A percentile compares a stretch with the other conserved stretches of the same genome.
Conservation (phyloP, 2,888 invertebrate species). For the Meteorus cinctellus region DNA sequence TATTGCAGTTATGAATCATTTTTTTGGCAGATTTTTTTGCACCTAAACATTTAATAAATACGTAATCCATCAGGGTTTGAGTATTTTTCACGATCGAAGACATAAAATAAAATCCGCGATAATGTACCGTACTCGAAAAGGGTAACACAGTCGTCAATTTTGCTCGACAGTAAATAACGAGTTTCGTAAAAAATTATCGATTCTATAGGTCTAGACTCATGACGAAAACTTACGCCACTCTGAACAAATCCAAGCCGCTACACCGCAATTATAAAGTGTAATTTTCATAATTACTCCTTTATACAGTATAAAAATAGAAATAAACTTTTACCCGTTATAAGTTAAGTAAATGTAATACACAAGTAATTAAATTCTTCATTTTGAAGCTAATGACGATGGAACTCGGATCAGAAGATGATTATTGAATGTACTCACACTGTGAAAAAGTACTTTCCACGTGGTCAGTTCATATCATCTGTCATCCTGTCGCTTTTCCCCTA, state of each 20-base stretch:
- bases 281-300: background rate
- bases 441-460: background rate
- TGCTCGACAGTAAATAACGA: background rate
- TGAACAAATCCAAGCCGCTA: background rate
- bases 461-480: constrained; percentile 9
- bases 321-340: background rate
- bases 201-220: background rate
- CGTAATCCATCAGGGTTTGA: background rate
- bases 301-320: background rate
- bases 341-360: background rate
- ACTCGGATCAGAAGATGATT: background rate
- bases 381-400: background rate
- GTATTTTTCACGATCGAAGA: background rate
- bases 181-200: background rate
- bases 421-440: background rate
- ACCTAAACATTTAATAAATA: background rate
- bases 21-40: background rate
- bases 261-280: background rate
- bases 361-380: background rate
- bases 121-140: background rate
- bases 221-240: background rate
- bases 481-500: background rate
- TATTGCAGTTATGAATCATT: background rate
- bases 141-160: background rate
- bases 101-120: background rate